phyloP scores from a whole-genome alignment of 1,140 invertebrate genomes.

The Phymorhynchus buccinoides region DNA sequence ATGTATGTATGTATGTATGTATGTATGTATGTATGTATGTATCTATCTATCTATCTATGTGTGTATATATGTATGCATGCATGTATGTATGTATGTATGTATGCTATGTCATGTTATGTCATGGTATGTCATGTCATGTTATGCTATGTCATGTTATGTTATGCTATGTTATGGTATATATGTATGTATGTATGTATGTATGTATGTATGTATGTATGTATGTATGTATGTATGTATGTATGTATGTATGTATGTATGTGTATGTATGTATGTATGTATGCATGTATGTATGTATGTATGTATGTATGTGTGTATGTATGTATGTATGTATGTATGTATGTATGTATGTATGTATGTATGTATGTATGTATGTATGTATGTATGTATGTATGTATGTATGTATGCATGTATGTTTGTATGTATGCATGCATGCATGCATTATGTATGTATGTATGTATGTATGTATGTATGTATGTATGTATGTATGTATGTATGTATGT shows the following conservation, averaged over 20 bases:
- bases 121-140: too few species aligned
- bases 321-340: neutral
- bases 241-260: conserved; percentile 1
- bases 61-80: neutral
- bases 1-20: neutral
- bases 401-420: neutral
- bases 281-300: neutral
- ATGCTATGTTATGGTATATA: too few species aligned
- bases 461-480: conserved; percentile 5
- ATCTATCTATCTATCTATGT: neutral
- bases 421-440: neutral
- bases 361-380: neutral
- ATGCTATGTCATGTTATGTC: neutral
- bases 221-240: neutral
- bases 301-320: neutral
- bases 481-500: neutral
- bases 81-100: neutral
- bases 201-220: conserved; percentile 5
- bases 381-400: neutral
- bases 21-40: neutral
- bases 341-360: neutral
- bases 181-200: conserved; percentile 5
- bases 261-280: neutral
- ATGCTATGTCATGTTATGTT: neutral
- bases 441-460: too few species aligned